Percentiles rank a stretch among this genome's conserved stretches.
Evolutionary conservation across 2,797 vertebrate genomes (phyloP).

Genomic region (Capromys pilorides): DNA sequence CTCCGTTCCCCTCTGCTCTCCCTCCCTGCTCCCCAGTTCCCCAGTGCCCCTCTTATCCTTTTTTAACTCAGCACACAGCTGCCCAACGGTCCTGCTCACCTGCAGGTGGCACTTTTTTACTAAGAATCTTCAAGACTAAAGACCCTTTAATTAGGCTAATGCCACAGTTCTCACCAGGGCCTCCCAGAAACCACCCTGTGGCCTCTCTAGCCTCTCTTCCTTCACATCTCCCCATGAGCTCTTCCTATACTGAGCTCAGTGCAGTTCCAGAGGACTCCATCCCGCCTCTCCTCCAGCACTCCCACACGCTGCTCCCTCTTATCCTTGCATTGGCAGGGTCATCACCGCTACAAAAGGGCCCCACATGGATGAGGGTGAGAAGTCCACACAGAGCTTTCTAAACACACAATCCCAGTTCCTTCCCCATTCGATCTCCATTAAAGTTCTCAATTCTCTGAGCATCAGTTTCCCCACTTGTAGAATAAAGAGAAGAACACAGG

Average conservation of each 20-base stretch:
- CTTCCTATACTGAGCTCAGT: rapidly evolving
- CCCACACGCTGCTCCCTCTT: not conserved
- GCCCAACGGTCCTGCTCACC: not conserved
- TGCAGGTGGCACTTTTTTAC: not conserved
- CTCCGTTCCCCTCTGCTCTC: not conserved
- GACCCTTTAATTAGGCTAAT: not conserved
- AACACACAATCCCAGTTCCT: not conserved
- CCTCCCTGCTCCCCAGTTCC: not conserved
- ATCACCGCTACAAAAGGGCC: not conserved
- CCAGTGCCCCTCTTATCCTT: not conserved
- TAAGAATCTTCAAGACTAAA: not conserved
- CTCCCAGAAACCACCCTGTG: rapidly evolving
- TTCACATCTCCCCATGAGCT: not conserved
- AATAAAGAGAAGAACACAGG: not conserved
- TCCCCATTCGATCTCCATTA: not conserved
- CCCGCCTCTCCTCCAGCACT: not conserved
- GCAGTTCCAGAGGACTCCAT: rapidly evolving
- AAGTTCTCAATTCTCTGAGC: not conserved
- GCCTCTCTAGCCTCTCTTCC: not conserved
- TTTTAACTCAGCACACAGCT: not conserved
- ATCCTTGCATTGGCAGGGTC: too few species aligned
- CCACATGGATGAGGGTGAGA: rapidly evolving
- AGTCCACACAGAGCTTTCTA: not conserved
- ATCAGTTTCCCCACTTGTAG: not conserved
- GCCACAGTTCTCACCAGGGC: not conserved